Conservation (phyloP, 2,113 vertebrate genomes). For the Pteropus alecto region DNA sequence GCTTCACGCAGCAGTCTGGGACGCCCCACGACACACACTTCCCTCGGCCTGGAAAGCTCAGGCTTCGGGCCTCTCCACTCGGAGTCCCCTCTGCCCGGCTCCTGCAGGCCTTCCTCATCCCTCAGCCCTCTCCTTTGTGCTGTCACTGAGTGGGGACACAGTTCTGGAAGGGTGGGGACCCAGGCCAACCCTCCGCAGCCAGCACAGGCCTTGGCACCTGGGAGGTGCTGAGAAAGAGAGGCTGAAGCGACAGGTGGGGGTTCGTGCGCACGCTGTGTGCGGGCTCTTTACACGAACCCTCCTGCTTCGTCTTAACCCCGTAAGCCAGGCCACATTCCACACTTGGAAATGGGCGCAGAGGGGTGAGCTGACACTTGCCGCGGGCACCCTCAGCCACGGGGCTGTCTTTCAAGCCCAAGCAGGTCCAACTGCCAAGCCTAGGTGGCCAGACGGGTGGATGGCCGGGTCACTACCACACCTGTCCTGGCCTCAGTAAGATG, state of each 20-base stretch:
- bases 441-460: not conserved
- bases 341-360: not conserved
- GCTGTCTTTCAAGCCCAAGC: not conserved
- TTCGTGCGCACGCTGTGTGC: accelerated
- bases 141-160: not conserved
- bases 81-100: too few species aligned
- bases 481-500: not conserved
- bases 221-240: accelerated
- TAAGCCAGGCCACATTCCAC: not conserved
- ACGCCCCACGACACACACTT: not conserved
- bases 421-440: not conserved
- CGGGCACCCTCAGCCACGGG: not conserved
- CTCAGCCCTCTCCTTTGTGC: accelerated
- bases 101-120: accelerated
- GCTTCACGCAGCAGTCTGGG: not conserved
- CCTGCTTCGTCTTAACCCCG: too few species aligned
- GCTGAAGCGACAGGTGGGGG: not conserved
- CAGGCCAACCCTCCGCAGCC: not conserved
- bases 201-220: accelerated
- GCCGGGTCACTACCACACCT: not conserved
- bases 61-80: not conserved
- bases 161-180: not conserved
- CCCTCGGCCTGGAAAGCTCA: not conserved
- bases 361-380: not conserved
- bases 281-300: not conserved